Percentiles rank a stretch among this genome's conserved stretches.
phyloP scores from a whole-genome alignment of 2,113 vertebrate genomes.

The Hypocryptadius cinnamomeus region DNA sequence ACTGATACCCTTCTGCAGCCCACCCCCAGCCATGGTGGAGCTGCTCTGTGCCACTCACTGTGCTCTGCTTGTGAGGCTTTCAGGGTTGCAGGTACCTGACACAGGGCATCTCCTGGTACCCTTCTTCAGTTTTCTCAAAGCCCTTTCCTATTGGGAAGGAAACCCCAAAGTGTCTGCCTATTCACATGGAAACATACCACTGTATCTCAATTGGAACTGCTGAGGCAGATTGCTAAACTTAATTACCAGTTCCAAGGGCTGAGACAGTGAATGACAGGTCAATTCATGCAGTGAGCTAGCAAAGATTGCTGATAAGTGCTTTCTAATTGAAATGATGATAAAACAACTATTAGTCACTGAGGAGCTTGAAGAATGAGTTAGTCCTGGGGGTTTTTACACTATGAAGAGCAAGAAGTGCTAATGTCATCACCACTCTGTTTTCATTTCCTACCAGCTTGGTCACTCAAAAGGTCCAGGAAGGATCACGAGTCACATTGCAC shows the following conservation, averaged over 20 bases:
- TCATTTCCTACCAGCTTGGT: slow-evolving; percentile 26
- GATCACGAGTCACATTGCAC: neutral
- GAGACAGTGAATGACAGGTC: slow-evolving; percentile 63
- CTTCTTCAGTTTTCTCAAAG: slow-evolving; percentile 7
- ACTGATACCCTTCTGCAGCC: neutral
- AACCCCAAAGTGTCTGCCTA: neutral
- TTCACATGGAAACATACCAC: neutral
- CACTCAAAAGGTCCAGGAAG: neutral
- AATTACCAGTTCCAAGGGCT: slow-evolving; percentile 64
- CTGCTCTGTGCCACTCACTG: fast-evolving
- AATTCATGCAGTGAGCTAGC: slow-evolving; percentile 64
- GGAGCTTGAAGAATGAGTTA: slow-evolving; percentile 18
- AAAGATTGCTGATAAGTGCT: slow-evolving; percentile 70
- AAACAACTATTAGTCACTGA: slow-evolving; percentile 63
- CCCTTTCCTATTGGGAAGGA: neutral
- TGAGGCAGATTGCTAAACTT: slow-evolving; percentile 65
- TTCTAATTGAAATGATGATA: slow-evolving; percentile 71
- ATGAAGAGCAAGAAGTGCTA: neutral
- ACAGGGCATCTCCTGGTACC: neutral
- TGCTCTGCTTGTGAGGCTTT: neutral
- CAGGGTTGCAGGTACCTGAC: neutral
- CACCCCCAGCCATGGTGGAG: no score
- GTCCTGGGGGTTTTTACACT: neutral
- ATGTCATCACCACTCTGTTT: slow-evolving; percentile 2
- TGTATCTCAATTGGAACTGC: neutral